Conservation (phyloP, 1,140 invertebrate genomes). For the Microplitis demolitor region DNA sequence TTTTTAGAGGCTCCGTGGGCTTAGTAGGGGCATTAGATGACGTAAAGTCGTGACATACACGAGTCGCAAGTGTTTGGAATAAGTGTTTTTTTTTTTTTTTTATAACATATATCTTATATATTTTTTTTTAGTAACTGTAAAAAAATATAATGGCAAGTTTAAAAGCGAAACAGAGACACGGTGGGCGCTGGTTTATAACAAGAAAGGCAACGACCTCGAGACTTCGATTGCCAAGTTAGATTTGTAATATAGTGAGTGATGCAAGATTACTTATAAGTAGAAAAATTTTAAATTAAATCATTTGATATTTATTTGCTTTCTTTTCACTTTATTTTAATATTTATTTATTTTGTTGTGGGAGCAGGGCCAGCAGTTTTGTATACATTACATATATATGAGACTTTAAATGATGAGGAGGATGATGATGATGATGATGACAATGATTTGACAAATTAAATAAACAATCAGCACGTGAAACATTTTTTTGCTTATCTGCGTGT, state of each 20-base stretch:
- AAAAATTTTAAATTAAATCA: not conserved
- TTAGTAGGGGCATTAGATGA: slow-evolving; percentile 1
- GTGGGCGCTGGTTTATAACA: slow-evolving; percentile 44
- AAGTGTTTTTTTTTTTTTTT: slow-evolving; percentile 19
- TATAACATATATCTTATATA: no score
- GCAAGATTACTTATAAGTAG: not conserved
- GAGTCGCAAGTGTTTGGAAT: slow-evolving; percentile 6
- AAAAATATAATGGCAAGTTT: slow-evolving; percentile 30
- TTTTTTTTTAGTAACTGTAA: slow-evolving; percentile 31
- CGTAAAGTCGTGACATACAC: slow-evolving; percentile 4
- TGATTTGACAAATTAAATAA: not conserved
- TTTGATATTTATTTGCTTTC: not conserved
- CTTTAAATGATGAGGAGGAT: no score
- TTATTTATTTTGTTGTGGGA: no score
- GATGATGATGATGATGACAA: no score
- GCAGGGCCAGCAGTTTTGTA: no score
- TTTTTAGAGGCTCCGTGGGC: no score
- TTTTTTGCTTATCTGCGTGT: not conserved
- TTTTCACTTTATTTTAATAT: not conserved
- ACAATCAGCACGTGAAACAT: not conserved
- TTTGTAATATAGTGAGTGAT: slow-evolving; percentile 7
- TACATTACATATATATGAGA: no score
- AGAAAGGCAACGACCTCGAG: slow-evolving; percentile 56
- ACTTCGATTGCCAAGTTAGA: slow-evolving; percentile 41
- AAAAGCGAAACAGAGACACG: slow-evolving; percentile 14